Percentiles rank a stretch among this genome's conserved stretches.
Evolutionary conservation across 2,797 vertebrate genomes (phyloP).

Genomic region (Caiman crocodilus): DNA sequence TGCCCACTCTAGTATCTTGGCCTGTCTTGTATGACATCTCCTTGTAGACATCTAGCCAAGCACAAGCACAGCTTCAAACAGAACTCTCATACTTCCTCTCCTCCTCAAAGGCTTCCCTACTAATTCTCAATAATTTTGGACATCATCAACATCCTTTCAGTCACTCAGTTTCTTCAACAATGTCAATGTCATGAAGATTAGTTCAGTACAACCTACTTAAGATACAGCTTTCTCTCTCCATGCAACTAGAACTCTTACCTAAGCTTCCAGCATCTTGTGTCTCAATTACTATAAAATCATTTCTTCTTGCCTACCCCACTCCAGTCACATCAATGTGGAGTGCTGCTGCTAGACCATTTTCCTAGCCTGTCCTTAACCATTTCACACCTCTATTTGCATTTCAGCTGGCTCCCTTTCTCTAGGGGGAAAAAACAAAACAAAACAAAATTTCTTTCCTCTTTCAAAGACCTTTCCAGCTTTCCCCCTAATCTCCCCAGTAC

Average conservation of each 20-base stretch:
- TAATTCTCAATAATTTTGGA: neutral
- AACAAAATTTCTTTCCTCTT: too few relatives aligned
- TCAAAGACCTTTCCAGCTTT: too few relatives aligned
- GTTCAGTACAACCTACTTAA: too few relatives aligned
- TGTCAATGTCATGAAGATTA: too few relatives aligned
- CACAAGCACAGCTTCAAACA: neutral
- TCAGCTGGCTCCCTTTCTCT: neutral
- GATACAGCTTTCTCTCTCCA: neutral
- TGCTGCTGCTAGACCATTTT: neutral
- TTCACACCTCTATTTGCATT: neutral
- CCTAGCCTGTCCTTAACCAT: fast-evolving
- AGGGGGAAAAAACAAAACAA: too few relatives aligned
- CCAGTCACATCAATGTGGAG: too few relatives aligned
- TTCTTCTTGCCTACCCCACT: too few relatives aligned
- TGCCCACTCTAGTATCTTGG: neutral
- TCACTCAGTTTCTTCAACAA: neutral
- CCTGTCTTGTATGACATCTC: neutral
- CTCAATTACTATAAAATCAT: too few relatives aligned
- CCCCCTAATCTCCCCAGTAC: too few relatives aligned
- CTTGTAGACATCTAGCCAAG: neutral
- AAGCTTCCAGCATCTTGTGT: too few relatives aligned
- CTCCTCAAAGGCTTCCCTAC: neutral
- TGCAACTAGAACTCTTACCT: neutral
- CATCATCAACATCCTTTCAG: neutral
- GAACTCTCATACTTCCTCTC: constrained; percentile 2